Percentiles rank a stretch among this genome's conserved stretches.
Evolutionary conservation across 2,888 invertebrate species (phyloP).

Genomic region (Megalurothrips usitatus): DNA sequence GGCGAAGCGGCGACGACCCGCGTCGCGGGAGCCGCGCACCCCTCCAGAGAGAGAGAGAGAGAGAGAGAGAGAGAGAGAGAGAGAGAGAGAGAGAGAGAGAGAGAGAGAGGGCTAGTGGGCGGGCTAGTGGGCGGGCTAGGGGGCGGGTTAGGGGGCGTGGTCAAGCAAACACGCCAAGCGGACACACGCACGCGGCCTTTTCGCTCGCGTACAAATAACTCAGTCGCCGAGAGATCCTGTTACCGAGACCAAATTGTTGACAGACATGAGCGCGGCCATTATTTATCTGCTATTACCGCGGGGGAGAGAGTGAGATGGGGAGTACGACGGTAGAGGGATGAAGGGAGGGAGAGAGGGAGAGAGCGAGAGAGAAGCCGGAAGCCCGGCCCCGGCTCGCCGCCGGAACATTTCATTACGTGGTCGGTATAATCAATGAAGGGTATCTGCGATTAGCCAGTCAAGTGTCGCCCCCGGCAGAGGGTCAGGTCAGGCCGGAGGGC

Average conservation of each 20-base stretch:
- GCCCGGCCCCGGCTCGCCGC: not conserved
- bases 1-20: not conserved
- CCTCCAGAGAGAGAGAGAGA: too few species aligned
- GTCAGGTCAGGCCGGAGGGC: too few species aligned
- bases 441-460: not conserved
- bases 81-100: too few species aligned
- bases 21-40: not conserved
- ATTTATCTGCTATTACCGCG: too few species aligned
- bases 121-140: not conserved
- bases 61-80: not conserved
- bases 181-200: not conserved
- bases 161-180: not conserved
- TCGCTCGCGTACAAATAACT: not conserved
- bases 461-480: too few species aligned
- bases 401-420: constrained; percentile 19
- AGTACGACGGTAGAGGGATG: too few species aligned
- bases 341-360: too few species aligned
- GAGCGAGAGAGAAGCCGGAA: not conserved
- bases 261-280: too few species aligned
- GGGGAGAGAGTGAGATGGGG: too few species aligned
- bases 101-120: not conserved
- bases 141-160: not conserved
- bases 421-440: constrained; percentile 14
- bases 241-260: too few species aligned
- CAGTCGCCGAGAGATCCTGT: not conserved